Conservation (phyloP, 2,888 invertebrate species). For the Brachyptera risi region DNA sequence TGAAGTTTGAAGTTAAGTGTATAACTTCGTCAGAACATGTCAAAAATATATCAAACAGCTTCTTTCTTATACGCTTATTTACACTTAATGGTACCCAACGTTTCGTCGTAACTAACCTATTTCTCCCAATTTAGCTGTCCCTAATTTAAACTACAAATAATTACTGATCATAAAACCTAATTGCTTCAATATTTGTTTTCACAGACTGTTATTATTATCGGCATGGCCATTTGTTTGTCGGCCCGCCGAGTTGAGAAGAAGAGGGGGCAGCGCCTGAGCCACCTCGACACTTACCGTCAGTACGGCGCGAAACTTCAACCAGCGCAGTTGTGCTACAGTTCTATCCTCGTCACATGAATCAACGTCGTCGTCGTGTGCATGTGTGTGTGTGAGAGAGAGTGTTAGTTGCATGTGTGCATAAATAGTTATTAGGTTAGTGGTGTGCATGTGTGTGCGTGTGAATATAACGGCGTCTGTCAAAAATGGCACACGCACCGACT, state of each 20-base stretch:
- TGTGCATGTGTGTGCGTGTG: slow-evolving; percentile 17
- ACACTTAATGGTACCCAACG: too few species aligned
- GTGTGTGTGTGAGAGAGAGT: slow-evolving; percentile 13
- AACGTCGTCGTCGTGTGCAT: slow-evolving; percentile 1
- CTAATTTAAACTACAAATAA: too few species aligned
- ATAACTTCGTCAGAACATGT: too few species aligned
- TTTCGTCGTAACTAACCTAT: too few species aligned
- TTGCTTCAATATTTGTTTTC: slow-evolving; percentile 4
- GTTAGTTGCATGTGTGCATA: not conserved
- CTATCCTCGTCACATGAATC: too few species aligned
- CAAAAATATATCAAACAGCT: too few species aligned
- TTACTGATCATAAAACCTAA: too few species aligned
- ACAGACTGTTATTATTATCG: slow-evolving; percentile 7
- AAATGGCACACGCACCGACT: slow-evolving; percentile 30
- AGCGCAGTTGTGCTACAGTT: not conserved
- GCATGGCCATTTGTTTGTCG: not conserved
- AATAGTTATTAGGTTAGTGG: too few species aligned
- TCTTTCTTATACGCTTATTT: too few species aligned
- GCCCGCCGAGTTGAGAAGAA: not conserved
- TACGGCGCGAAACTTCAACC: too few species aligned
- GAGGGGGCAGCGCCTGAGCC: slow-evolving; percentile 1
- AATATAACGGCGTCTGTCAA: not conserved
- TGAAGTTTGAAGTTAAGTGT: too few species aligned
- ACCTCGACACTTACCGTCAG: not conserved
- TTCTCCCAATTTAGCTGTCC: too few species aligned